Evolutionary conservation across 2,797 vertebrate species (phyloP).

Genomic region (Myotis vivesi): DNA sequence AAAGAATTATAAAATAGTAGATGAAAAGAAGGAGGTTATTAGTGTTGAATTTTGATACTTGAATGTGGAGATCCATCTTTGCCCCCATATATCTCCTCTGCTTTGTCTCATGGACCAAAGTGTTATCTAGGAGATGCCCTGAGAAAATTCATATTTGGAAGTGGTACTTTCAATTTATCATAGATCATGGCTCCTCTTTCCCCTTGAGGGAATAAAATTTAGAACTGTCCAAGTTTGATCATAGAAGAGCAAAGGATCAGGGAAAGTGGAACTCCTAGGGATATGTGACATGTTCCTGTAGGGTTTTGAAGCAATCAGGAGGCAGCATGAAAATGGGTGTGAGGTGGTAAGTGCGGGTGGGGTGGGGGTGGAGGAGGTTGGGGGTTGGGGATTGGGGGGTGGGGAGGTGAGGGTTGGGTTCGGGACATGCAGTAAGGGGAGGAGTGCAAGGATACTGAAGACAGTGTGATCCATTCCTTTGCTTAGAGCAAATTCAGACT

Average conservation of each 20-base stretch:
- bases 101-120: background rate
- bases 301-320: background rate
- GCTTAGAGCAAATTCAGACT: background rate
- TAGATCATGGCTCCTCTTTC: background rate
- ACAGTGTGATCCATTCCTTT: background rate
- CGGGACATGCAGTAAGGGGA: background rate
- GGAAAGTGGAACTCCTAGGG: background rate
- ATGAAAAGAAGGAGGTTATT: background rate
- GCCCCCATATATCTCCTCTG: background rate
- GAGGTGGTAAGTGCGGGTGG: rapidly evolving
- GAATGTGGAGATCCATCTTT: background rate
- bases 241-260: background rate
- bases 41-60: background rate
- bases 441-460: background rate
- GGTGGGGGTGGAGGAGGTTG: too few species aligned
- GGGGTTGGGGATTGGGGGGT: too few species aligned
- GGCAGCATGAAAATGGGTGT: background rate
- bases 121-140: background rate
- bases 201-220: background rate
- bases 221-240: background rate
- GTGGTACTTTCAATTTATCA: background rate
- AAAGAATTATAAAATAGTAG: background rate
- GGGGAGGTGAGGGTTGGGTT: rapidly evolving
- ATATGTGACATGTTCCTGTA: background rate
- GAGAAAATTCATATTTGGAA: background rate